Evolutionary conservation across 2,797 vertebrate species (phyloP), one percentile per base, ranked within the genome.

Genomic region (Chelon auratus): DNA sequence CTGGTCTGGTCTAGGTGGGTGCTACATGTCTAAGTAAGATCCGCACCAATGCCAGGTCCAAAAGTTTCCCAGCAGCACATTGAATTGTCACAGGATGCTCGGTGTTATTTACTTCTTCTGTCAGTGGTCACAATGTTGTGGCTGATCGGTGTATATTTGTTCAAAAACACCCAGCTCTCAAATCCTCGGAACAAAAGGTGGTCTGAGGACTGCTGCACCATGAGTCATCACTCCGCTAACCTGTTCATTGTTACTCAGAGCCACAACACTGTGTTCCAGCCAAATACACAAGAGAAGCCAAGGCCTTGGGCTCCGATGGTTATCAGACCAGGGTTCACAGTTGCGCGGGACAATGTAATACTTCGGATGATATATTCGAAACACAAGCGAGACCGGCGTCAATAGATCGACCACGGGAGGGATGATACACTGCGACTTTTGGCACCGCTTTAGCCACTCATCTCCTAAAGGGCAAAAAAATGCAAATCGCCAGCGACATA

Each of bases 401-500:
- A 51, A 81, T 67, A 77, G 39, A 67, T 45, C 57, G 70, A 71
- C 62, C 39, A 60, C 17, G 45, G 68, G 39, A 71, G 60, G 70
- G 68, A 56, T 75, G 70, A 78, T 71, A 67, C 36, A 64, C 42
- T 37, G 62, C 53, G 61, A 72, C 59, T 71, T 78, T 56, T 87
- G 83, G 76, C 78, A 81, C 55, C 40, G 72, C 68, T 81, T 78
- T 36, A 67, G 78, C 74, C 63, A 71, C 51, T 77, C 55, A 53
- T 83, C 78, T 83, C 64, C 53, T 63, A 72, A 73, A 88, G 83
- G 66, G 77, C 76, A 75, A 65, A 67, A 81, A 82, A 67, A 81
- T 75, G 69, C 67, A 75, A 73, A 86, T 71, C 40, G 30, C 37
- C 58, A n/a, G 47, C 37, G 66, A 78, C 59, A 76, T 68, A 73